Evolutionary conservation across 1,140 invertebrate genomes (phyloP), one percentile per base, ranked within the genome.

Genomic region (Dendrolimus kikuchii): DNA sequence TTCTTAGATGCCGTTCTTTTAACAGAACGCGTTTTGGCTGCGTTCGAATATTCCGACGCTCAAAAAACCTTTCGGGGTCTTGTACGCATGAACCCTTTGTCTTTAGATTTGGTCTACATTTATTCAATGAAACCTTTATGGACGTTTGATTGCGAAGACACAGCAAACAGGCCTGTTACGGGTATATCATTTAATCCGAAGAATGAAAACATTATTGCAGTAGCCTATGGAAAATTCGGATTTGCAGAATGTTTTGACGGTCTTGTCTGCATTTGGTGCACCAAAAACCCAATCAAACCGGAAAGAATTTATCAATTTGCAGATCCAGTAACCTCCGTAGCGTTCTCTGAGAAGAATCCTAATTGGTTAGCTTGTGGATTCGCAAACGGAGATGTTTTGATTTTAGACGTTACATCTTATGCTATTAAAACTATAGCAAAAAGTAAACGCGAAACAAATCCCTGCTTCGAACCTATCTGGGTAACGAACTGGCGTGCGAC

Each of bases 251-350:
- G 59, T 4, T 77, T 58, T 6, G 77, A 83, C 47, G 94, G 95
- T 2, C 64, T 93, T n/a, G 86, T 97, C 2, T 89, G 93, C 46
- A 88, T 96, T 58, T 97, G 94, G 93, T 92, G 90, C 59, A 91
- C 95, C 0, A 97, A 97, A 86, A 97, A 96, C 81, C 95, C 95
- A 0, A 91, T 91, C 6, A 92, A 93, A 66, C 95, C 95, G 0
- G 96, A 96, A 73, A 88, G 92, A 60, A 68, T 89, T 0, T 96
- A 92, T 68, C 56, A 80, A 6, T 95, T 95, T 58, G 69, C 90
- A 7, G 90, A 89, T 61, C 90, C 94, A 0, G 89, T 96, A 0
- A 93, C 94, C 23, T 90, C 91, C 42, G 76, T 96, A 2, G 89
- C 92, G 49, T 95, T 96, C 84, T 94, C 95, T 44, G 83, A 79